These are phyloP conservation scores for Tethea ocularis DNA, from an alignment of 2,888 invertebrate genomes.

Conservation along the genomic window DNA sequence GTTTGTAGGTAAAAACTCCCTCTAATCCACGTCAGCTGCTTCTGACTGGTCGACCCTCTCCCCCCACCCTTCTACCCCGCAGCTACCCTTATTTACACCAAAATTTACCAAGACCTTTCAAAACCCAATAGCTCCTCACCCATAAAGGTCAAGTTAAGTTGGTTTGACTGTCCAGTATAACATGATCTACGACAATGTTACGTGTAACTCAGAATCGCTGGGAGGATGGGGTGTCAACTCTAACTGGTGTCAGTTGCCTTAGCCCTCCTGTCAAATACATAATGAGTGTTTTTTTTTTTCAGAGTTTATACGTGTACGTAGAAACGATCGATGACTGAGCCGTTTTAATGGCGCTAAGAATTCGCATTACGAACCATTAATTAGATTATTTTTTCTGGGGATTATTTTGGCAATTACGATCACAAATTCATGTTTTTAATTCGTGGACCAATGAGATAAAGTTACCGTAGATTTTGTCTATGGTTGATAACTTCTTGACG, in stretches of 20 bases:
- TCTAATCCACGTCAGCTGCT: conserved; percentile 81
- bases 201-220: conserved; percentile 26
- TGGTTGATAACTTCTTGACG: neutral
- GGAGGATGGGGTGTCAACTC: conserved; percentile 39
- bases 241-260: conserved; percentile 42
- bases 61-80: conserved; percentile 40
- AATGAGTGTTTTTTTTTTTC: conserved; percentile 63
- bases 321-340: conserved; percentile 35
- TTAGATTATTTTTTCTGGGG: conserved; percentile 12
- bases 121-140: conserved; percentile 32
- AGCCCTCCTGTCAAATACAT: conserved; percentile 72
- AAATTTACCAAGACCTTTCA: conserved; percentile 47
- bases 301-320: conserved; percentile 41
- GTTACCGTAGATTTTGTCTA: neutral
- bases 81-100: conserved; percentile 65
- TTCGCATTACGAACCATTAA: conserved; percentile 24
- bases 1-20: conserved; percentile 77
- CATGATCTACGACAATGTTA: conserved; percentile 40
- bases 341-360: conserved; percentile 34
- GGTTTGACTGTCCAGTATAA: conserved; percentile 46
- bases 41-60: conserved; percentile 72
- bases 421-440: neutral
- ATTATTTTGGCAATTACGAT: neutral
- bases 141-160: conserved; percentile 48
- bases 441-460: neutral